Conservation (phyloP, 92 coral and sea anemone species). For the Epizoanthus fatuus region DNA sequence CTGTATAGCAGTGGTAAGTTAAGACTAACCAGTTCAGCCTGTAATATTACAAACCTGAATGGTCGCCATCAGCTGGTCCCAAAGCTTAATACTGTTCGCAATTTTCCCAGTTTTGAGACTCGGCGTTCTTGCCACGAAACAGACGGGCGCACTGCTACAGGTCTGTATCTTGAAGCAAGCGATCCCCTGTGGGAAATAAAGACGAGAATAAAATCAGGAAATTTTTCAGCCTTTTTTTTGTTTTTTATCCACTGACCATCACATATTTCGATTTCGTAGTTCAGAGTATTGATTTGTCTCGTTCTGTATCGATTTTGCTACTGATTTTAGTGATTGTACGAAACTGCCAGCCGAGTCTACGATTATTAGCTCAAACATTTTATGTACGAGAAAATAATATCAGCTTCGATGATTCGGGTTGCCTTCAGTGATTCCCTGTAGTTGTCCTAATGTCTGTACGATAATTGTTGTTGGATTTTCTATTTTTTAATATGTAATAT, state of each 20-base stretch:
- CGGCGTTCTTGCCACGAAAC: conserved; percentile 29
- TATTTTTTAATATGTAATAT: too few relatives aligned
- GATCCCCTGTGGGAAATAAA: conserved; percentile 3
- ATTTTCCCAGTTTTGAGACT: conserved; percentile 11
- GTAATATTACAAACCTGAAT: conserved; percentile 2
- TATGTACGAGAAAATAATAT: too few relatives aligned
- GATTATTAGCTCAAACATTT: too few relatives aligned
- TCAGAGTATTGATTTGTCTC: not conserved
- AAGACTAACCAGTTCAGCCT: not conserved
- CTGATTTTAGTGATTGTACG: too few relatives aligned
- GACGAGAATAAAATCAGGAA: not conserved
- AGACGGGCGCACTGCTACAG: conserved; percentile 10
- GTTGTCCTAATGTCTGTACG: too few relatives aligned
- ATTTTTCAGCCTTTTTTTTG: not conserved
- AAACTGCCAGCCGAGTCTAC: too few relatives aligned
- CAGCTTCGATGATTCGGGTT: too few relatives aligned
- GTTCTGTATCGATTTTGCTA: not conserved
- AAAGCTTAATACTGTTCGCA: conserved; percentile 5
- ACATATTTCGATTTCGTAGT: not conserved
- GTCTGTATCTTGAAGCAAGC: conserved; percentile 43
- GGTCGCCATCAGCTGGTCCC: conserved; percentile 20
- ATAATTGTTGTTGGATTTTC: too few relatives aligned
- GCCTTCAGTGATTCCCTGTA: too few relatives aligned
- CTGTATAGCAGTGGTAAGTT: too few relatives aligned
- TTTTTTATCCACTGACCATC: too few relatives aligned